phyloP scores from a whole-genome alignment of 2,797 vertebrate species.

The Meriones psammophilus region DNA sequence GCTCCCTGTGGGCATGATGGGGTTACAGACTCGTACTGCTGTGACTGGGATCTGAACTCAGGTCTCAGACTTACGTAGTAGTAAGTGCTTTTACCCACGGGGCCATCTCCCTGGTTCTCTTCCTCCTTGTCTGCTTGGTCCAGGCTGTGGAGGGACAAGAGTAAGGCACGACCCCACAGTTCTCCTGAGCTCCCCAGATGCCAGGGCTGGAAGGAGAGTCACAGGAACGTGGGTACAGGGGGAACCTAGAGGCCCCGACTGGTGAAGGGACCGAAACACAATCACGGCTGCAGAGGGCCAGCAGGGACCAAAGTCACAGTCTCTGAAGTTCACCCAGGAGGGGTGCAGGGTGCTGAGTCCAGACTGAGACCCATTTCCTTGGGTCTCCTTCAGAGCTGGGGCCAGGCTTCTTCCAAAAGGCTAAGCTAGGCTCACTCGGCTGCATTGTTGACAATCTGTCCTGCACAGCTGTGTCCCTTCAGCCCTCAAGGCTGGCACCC shows the following conservation, averaged over 20 bases:
- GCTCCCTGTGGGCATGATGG: too few species aligned
- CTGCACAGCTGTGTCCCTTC: constrained; percentile 2
- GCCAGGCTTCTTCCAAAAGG: not conserved
- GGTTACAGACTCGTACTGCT: too few species aligned
- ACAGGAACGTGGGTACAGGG: too few species aligned
- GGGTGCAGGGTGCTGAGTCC: not conserved
- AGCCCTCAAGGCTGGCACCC: not conserved
- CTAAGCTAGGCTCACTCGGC: not conserved
- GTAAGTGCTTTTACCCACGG: not conserved
- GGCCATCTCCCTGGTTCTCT: not conserved
- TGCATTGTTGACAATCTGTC: not conserved
- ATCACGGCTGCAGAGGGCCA: too few species aligned
- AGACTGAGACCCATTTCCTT: not conserved
- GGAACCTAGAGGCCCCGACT: not conserved
- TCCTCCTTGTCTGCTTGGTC: not conserved
- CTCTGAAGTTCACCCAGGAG: not conserved
- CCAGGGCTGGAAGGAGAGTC: not conserved
- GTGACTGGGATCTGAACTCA: not conserved
- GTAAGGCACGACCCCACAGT: not conserved
- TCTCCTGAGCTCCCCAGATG: not conserved
- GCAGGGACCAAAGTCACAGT: not conserved
- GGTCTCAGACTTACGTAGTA: not conserved
- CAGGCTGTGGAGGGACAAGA: not conserved
- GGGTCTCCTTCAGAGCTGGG: not conserved
- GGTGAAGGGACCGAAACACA: not conserved